phyloP scores from a whole-genome alignment of 2,888 invertebrate species.

The Thyatira batis region DNA sequence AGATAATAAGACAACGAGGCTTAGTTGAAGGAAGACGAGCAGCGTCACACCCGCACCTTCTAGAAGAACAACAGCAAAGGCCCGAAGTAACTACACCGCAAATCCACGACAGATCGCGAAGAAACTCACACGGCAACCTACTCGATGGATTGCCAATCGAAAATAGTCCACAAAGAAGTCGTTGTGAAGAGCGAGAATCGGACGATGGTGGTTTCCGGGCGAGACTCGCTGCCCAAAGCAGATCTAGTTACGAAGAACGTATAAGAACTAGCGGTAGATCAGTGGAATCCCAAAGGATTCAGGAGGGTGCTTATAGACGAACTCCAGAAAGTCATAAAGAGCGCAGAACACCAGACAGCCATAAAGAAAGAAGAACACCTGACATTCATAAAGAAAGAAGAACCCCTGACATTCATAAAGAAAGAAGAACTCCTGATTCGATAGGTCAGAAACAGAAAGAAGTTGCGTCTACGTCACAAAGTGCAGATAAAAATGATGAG shows the following conservation, averaged over 20 bases:
- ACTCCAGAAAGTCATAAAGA: conserved; percentile 59
- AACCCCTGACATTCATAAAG: conserved; percentile 47
- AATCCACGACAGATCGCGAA: conserved; percentile 67
- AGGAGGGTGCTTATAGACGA: conserved; percentile 64
- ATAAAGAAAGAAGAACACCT: conserved; percentile 45
- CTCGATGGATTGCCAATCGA: conserved; percentile 72
- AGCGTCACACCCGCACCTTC: conserved; percentile 86
- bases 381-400: conserved; percentile 44
- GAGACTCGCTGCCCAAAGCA: conserved; percentile 64
- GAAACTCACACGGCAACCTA: conserved; percentile 84
- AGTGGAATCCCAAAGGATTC: conserved; percentile 58
- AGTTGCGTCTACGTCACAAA: conserved; percentile 50
- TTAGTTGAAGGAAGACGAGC: conserved; percentile 82
- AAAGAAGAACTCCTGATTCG: conserved; percentile 61
- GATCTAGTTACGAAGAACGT: conserved; percentile 70
- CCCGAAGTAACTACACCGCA: conserved; percentile 64
- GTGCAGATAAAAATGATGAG: conserved; percentile 63
- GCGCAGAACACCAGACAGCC: conserved; percentile 50
- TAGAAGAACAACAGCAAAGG: conserved; percentile 72
- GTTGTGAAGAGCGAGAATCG: conserved; percentile 78
- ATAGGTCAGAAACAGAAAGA: conserved; percentile 61
- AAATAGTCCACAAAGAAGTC: conserved; percentile 45
- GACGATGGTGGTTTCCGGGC: conserved; percentile 84
- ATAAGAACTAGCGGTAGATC: conserved; percentile 74
- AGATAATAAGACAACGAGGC: conserved; percentile 80